Percentiles rank a stretch among this genome's conserved stretches.
phyloP scores from a whole-genome alignment of 2,797 vertebrate species.

The Microctenopoma lineatum region DNA sequence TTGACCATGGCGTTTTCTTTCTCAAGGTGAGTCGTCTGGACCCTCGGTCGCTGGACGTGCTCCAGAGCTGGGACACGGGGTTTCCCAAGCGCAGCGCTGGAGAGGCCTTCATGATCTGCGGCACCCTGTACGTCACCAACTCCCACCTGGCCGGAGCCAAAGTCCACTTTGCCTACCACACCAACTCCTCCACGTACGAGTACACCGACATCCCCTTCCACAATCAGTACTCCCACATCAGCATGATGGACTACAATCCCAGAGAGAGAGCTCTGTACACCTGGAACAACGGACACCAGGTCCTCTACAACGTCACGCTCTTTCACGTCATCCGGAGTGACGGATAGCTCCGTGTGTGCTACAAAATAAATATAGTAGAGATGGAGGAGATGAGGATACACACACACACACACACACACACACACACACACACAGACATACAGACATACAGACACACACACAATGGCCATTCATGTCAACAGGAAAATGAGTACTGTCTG shows the following conservation, averaged over 20 bases:
- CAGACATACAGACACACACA: not conserved
- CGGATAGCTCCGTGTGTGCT: slow-evolving; percentile 47
- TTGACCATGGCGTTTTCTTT: not conserved
- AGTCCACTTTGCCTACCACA: slow-evolving; percentile 96
- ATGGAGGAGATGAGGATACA: slow-evolving; percentile 1
- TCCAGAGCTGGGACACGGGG: slow-evolving; percentile 93
- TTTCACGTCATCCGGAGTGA: slow-evolving; percentile 90
- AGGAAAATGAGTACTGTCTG: slow-evolving; percentile 30
- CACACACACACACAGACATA: slow-evolving; percentile 24
- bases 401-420: slow-evolving; percentile 18
- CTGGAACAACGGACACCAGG: slow-evolving; percentile 99
- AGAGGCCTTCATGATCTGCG: slow-evolving; percentile 97
- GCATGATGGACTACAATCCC: slow-evolving; percentile 99
- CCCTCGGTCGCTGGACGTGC: slow-evolving; percentile 88
- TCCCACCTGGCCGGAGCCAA: slow-evolving; percentile 97
- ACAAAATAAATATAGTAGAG: not conserved
- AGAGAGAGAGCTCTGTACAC: slow-evolving; percentile 93
- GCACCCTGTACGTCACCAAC: slow-evolving; percentile 95
- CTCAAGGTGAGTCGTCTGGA: slow-evolving; percentile 90
- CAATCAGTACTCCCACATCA: slow-evolving; percentile 98
- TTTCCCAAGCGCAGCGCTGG: slow-evolving; percentile 97
- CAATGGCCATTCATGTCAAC: slow-evolving; percentile 24
- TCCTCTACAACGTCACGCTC: slow-evolving; percentile 96
- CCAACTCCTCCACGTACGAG: slow-evolving; percentile 93
- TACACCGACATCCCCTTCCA: slow-evolving; percentile 97